A percentile compares a stretch with the other conserved stretches of the same genome.
phyloP scores from a whole-genome alignment of 53 echinoderm and acorn worm species.

The Glandiceps talaboti region DNA sequence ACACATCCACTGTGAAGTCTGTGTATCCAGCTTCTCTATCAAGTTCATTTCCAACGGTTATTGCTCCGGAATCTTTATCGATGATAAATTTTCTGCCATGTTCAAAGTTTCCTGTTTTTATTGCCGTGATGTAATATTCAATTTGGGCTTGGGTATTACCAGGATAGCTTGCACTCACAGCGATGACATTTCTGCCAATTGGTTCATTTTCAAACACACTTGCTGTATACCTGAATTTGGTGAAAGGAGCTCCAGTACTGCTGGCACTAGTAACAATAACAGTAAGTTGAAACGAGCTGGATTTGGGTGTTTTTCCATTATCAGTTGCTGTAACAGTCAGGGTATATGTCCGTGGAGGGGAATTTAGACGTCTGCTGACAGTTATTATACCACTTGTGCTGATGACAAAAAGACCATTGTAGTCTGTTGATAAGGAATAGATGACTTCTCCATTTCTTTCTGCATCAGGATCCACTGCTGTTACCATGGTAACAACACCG shows the following conservation, averaged over 20 bases:
- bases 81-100: slow-evolving; percentile 48
- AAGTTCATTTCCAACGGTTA: slow-evolving; percentile 35
- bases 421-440: slow-evolving; percentile 25
- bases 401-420: slow-evolving; percentile 51
- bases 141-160: slow-evolving; percentile 29
- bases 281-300: slow-evolving; percentile 24
- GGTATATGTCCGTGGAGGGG: slow-evolving; percentile 28
- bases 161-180: slow-evolving; percentile 45
- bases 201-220: slow-evolving; percentile 46
- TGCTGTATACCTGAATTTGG: slow-evolving; percentile 28
- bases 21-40: slow-evolving; percentile 52
- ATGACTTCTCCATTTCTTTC: slow-evolving; percentile 68
- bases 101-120: slow-evolving; percentile 24
- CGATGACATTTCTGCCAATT: slow-evolving; percentile 42
- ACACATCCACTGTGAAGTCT: slow-evolving; percentile 45
- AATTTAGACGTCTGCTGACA: slow-evolving; percentile 27
- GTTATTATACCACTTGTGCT: slow-evolving; percentile 52
- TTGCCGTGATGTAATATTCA: slow-evolving; percentile 66
- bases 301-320: slow-evolving; percentile 26
- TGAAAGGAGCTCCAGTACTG: slow-evolving; percentile 41
- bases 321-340: slow-evolving; percentile 47
- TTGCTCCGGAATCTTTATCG: slow-evolving; percentile 30
- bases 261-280: slow-evolving; percentile 45
- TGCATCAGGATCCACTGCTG: slow-evolving; percentile 59
- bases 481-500: slow-evolving; percentile 38